Base-by-base conservation (phyloP, 2,113 vertebrate genomes). In the Gavia stellata region DNA sequence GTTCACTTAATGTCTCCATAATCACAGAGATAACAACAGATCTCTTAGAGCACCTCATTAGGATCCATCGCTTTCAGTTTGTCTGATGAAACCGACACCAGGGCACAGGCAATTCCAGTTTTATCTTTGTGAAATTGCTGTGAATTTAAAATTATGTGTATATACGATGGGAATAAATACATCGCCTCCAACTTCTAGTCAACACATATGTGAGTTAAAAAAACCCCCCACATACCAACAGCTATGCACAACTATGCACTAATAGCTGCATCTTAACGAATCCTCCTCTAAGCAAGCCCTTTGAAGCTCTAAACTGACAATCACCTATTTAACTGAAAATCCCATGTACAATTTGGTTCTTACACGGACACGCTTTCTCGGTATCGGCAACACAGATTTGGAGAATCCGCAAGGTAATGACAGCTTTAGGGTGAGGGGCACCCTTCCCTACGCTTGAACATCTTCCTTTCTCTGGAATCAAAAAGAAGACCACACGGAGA, bases 351-450 rank as follows among this genome's bases (percentile, higher is more conserved):
- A 20, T 26, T 34, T 16, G 23, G 47, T 36, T 55, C 38, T n/a
- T 7, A 7, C 10, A 18, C 17, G 36, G 42, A 17, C 10, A 4
- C 2, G 1, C 19, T 34, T 44, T 12, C 15, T 49, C 2, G 0
- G 16, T 15, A 34, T 11, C 9, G 1, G 23, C 53, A 55, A 42
- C 40, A 1, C 8, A 42, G 7, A 24, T 56, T 9, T 14, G 34
- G 44, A n/a, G 85, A 40, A 29, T 7, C 56, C 18, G 24, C 56
- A 26, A 44, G 0, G 7, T 7, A 7, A 40, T 0, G 34, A 18
- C 50, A 52, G 44, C 38, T 62, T 40, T 18, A 5, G 33, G 79
- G 58, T 16, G 12, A 34, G 36, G 78, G 65, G 40, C 40, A 21
- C 9, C 40, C 33, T 18, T 14, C 8, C 9, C 1, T 14, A 24